Evolutionary conservation across 2,113 vertebrate genomes (phyloP).

Genomic region (Hypomesus transpacificus): DNA sequence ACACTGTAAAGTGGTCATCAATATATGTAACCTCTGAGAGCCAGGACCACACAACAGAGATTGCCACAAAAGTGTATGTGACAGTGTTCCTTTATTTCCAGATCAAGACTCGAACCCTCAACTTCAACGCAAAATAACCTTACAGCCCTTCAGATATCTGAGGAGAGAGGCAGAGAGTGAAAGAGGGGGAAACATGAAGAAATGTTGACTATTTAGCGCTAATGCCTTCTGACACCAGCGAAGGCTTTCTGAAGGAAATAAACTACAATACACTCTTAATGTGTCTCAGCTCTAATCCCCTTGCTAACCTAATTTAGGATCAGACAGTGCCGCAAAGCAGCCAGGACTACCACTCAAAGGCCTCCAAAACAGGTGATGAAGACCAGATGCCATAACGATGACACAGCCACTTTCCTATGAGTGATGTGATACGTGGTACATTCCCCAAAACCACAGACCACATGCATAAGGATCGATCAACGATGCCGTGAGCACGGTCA

Average conservation of each 20-base stretch:
- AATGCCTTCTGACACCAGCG: conserved; percentile 51
- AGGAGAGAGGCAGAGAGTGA: conserved; percentile 10
- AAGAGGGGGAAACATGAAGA: conserved; percentile 5
- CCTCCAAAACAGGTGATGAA: conserved; percentile 36
- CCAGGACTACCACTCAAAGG: conserved; percentile 9
- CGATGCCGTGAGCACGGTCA: background rate
- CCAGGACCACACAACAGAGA: conserved; percentile 24
- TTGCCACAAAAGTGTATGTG: conserved; percentile 18
- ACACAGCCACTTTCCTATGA: conserved; percentile 3
- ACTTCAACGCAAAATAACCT: conserved; percentile 24
- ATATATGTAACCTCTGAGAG: conserved; percentile 33
- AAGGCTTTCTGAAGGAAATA: conserved; percentile 42
- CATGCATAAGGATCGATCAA: background rate
- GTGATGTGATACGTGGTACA: background rate
- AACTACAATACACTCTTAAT: conserved; percentile 52
- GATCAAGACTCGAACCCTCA: conserved; percentile 32
- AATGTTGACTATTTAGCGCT: conserved; percentile 41
- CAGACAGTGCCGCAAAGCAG: conserved; percentile 16
- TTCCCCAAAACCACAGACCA: background rate
- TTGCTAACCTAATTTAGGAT: conserved; percentile 46
- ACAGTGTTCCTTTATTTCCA: conserved; percentile 24
- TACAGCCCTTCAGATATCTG: conserved; percentile 41
- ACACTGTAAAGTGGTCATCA: conserved; percentile 36
- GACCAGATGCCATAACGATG: conserved; percentile 4
- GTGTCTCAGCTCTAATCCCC: conserved; percentile 52